Percentiles rank a stretch among this genome's conserved stretches.
Conservation (phyloP, 2,797 vertebrate genomes). For the Rousettus madagascariensis region DNA sequence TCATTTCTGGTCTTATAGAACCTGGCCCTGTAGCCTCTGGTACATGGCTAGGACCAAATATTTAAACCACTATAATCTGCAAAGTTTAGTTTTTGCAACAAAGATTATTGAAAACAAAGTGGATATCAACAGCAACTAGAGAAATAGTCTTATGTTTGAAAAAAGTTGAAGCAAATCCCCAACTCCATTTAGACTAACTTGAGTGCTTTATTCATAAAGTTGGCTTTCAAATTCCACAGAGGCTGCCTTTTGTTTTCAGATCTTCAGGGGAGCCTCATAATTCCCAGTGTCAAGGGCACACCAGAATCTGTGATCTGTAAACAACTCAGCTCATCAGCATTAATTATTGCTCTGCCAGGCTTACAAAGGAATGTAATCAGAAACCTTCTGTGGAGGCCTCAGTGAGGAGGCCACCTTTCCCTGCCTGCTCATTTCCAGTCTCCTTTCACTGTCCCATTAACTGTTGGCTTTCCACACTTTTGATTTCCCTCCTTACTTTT, state of each 20-base stretch:
- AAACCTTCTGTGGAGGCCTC: background rate
- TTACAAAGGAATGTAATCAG: conserved; percentile 57
- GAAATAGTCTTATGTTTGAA: background rate
- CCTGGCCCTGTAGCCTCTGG: background rate
- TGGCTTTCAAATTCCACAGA: conserved; percentile 52
- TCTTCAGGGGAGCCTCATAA: conserved; percentile 59
- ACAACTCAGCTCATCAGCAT: conserved; percentile 55
- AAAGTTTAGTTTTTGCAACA: background rate
- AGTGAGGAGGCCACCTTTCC: background rate
- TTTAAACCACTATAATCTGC: background rate
- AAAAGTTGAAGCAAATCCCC: background rate
- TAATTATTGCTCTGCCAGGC: conserved; percentile 59
- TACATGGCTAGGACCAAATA: background rate
- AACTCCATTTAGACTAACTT: conserved; percentile 15
- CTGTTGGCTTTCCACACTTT: background rate
- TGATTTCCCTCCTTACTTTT: conserved; percentile 30
- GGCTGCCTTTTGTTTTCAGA: conserved; percentile 50
- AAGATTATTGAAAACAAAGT: background rate
- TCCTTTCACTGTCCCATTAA: background rate
- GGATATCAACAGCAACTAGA: background rate
- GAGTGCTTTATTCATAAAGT: conserved; percentile 56
- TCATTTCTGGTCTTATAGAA: background rate
- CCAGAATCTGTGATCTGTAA: conserved; percentile 62
- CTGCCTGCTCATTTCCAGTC: conserved; percentile 1
- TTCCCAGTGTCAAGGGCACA: conserved; percentile 62